These are phyloP conservation scores for Ethmia dodecea DNA, from an alignment of 2,888 invertebrate genomes.

Conservation along the genomic window DNA sequence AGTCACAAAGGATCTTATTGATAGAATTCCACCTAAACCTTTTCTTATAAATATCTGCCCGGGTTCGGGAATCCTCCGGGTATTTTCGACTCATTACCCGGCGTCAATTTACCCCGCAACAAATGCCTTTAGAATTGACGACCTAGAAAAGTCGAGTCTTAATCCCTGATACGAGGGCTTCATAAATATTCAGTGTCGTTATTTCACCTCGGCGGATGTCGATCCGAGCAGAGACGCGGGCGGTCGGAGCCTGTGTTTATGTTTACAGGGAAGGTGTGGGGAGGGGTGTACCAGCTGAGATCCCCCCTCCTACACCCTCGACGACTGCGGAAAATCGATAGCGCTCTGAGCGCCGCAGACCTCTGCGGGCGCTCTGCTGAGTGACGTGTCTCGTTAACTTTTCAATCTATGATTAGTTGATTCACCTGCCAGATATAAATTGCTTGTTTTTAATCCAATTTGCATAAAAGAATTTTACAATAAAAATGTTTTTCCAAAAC, in stretches of 20 bases:
- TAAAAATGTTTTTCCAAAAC: no score
- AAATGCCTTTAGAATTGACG: slow-evolving; percentile 49
- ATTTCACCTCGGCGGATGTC: slow-evolving; percentile 70
- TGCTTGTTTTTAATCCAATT: no score
- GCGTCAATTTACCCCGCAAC: slow-evolving; percentile 25
- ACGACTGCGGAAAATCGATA: slow-evolving; percentile 70
- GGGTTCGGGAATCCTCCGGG: no score
- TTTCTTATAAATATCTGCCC: no score
- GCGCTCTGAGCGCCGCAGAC: slow-evolving; percentile 51
- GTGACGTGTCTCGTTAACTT: slow-evolving; percentile 38
- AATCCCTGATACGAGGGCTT: slow-evolving; percentile 63
- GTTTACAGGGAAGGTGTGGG: slow-evolving; percentile 54
- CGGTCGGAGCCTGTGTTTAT: slow-evolving; percentile 60
- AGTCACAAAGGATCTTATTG: no score
- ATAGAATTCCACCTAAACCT: background rate
- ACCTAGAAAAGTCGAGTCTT: slow-evolving; percentile 68
- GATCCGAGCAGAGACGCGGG: slow-evolving; percentile 41
- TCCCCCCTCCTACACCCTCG: slow-evolving; percentile 25
- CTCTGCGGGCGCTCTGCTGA: slow-evolving; percentile 35
- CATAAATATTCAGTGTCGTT: slow-evolving; percentile 74
- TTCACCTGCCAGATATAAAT: no score
- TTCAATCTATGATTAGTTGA: slow-evolving; percentile 6
- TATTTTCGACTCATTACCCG: slow-evolving; percentile 20
- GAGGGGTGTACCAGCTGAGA: slow-evolving; percentile 62
- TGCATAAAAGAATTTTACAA: no score